Conservation (phyloP, 2,888 invertebrate species). For the Parapristionchus giblindavisi region DNA sequence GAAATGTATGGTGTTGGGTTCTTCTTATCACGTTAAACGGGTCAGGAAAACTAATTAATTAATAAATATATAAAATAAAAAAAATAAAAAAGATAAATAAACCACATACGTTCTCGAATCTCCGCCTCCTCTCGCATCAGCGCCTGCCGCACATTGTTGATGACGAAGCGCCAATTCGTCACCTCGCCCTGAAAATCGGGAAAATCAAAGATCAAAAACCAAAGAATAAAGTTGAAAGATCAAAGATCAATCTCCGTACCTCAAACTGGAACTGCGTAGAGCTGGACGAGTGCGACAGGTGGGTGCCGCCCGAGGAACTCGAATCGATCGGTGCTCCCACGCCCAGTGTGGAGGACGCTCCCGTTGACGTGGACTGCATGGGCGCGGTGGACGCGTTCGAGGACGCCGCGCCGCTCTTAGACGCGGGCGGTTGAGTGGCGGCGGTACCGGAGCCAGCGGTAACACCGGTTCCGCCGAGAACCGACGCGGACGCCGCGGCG, state of each 20-base stretch:
- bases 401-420: background rate
- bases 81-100: background rate
- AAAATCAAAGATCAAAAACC: background rate
- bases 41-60: too few species aligned
- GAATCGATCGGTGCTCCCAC: background rate
- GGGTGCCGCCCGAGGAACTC: background rate
- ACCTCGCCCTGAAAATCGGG: constrained; percentile 50
- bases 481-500: background rate
- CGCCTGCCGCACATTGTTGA: constrained; percentile 54
- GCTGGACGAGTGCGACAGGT: constrained; percentile 23
- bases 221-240: background rate
- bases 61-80: background rate
- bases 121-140: constrained; percentile 56
- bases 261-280: constrained; percentile 30
- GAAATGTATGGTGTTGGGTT: too few species aligned
- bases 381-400: background rate
- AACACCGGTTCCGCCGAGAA: background rate
- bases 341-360: background rate
- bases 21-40: too few species aligned
- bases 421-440: background rate
- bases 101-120: constrained; percentile 25
- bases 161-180: constrained; percentile 56
- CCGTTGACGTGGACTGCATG: background rate
- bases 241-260: background rate
- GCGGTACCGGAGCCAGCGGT: background rate